These are phyloP conservation scores for Marmota flaviventris DNA, from an alignment of 2,113 vertebrate genomes.

Conservation along the genomic window DNA sequence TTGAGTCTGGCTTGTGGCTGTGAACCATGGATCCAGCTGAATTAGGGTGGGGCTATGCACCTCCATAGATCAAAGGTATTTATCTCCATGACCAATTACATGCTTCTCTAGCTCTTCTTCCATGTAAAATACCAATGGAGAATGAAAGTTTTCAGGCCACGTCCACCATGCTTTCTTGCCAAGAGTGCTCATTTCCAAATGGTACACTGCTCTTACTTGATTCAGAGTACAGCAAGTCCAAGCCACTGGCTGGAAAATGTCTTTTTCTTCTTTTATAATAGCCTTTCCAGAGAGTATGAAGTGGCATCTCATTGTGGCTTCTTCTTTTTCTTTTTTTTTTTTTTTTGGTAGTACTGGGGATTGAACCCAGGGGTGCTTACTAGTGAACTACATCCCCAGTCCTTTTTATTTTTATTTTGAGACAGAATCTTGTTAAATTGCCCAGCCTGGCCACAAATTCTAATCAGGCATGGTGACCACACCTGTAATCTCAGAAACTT, in stretches of 20 bases:
- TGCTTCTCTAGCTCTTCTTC: neutral
- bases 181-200: neutral
- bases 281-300: neutral
- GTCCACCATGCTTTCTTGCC: neutral
- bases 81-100: accelerated
- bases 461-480: too few relatives aligned
- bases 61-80: accelerated
- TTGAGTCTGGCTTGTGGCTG: accelerated
- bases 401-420: too few relatives aligned
- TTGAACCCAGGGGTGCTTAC: too few relatives aligned
- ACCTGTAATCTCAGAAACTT: too few relatives aligned
- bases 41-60: neutral
- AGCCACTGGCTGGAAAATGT: neutral
- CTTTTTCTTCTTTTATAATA: neutral
- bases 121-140: neutral
- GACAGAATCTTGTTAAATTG: too few relatives aligned
- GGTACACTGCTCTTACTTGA: neutral
- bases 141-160: neutral
- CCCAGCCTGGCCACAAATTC: too few relatives aligned
- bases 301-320: too few relatives aligned
- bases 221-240: neutral
- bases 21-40: neutral
- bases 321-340: too few relatives aligned
- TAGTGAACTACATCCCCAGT: too few relatives aligned
- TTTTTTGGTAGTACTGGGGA: too few relatives aligned